Percentiles rank a stretch among this genome's conserved stretches.
Evolutionary conservation across 2,113 vertebrate species (phyloP).

Genomic region (Puma concolor): DNA sequence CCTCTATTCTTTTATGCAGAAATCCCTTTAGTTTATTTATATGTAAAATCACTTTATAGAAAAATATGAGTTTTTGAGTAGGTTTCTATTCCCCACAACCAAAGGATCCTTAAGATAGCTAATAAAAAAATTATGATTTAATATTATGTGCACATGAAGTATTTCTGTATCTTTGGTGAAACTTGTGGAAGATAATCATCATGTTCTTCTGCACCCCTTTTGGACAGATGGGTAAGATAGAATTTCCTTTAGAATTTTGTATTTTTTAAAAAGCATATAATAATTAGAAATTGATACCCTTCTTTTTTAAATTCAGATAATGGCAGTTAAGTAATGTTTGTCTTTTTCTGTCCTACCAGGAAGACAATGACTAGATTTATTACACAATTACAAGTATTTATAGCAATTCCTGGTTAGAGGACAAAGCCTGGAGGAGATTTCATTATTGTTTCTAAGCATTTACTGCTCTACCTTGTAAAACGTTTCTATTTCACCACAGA

Average conservation of each 20-base stretch:
- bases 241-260: slow-evolving; percentile 6
- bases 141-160: background rate
- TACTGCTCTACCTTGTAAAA: background rate
- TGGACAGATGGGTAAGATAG: background rate
- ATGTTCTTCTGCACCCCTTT: background rate
- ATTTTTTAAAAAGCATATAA: background rate
- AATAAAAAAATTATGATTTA: background rate
- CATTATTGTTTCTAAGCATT: background rate
- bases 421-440: background rate
- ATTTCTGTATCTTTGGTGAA: slow-evolving; percentile 24
- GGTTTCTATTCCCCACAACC: slow-evolving; percentile 2
- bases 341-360: background rate
- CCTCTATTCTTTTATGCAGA: background rate
- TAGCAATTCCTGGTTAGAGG: background rate
- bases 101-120: background rate
- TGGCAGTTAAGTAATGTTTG: background rate
- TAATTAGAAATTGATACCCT: slow-evolving; percentile 5
- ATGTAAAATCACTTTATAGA: background rate
- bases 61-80: background rate
- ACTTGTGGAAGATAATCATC: background rate
- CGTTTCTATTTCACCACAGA: background rate
- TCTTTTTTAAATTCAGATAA: slow-evolving; percentile 36
- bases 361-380: background rate
- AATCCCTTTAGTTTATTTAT: background rate
- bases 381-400: background rate